Evolutionary conservation across 2,113 vertebrate species (phyloP).

Genomic region (Vulpes ferrilata): DNA sequence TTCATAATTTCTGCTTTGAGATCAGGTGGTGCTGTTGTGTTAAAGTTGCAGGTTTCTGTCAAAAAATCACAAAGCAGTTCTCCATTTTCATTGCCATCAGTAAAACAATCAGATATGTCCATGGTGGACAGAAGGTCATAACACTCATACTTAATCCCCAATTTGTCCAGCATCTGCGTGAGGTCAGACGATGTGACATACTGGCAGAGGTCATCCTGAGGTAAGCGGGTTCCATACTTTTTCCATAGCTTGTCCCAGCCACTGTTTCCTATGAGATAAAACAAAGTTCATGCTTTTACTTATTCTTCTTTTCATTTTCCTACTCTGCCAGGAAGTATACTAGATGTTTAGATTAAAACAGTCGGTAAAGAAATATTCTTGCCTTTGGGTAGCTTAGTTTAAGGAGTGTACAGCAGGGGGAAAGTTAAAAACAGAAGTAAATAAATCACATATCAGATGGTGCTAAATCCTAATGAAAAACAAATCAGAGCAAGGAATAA

Average conservation of each 20-base stretch:
- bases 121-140: constrained; percentile 90
- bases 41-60: constrained; percentile 93
- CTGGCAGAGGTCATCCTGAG: constrained; percentile 85
- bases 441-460: neutral
- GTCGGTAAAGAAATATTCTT: neutral
- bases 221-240: constrained; percentile 86
- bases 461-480: neutral
- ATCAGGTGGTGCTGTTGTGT: constrained; percentile 89
- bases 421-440: constrained; percentile 1
- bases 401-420: neutral
- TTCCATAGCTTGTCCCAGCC: constrained; percentile 92
- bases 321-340: neutral
- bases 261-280: constrained; percentile 86
- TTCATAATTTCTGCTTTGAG: constrained; percentile 90
- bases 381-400: neutral
- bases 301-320: constrained; percentile 43
- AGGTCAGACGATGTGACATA: constrained; percentile 90
- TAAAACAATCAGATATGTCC: constrained; percentile 96
- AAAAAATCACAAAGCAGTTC: constrained; percentile 95
- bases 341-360: neutral
- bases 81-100: constrained; percentile 90
- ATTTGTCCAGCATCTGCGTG: constrained; percentile 87
- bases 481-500: neutral
- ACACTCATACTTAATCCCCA: constrained; percentile 88
- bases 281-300: constrained; percentile 47